Evolutionary conservation across 2,797 vertebrate genomes (phyloP).

Genomic region (Megalops cyprinoides): DNA sequence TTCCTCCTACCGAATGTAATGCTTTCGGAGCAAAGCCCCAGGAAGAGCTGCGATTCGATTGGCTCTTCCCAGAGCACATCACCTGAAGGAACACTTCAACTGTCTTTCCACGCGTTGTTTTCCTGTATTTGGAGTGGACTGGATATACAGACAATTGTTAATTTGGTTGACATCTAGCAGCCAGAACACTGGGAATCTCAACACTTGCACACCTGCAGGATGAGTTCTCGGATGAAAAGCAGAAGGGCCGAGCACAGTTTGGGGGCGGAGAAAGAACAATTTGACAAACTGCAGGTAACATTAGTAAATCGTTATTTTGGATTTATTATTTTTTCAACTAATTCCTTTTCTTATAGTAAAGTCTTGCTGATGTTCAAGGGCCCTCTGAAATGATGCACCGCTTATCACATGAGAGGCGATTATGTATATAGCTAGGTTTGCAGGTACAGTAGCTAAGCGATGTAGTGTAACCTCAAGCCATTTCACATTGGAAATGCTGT

Average conservation of each 20-base stretch:
- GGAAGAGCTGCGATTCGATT: neutral
- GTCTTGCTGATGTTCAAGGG: neutral
- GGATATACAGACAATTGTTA: neutral
- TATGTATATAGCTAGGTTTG: too few species aligned
- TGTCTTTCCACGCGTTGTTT: neutral
- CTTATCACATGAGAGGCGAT: too few species aligned
- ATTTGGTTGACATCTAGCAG: neutral
- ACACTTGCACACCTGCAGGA: neutral
- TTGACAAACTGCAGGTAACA: slow-evolving; percentile 87
- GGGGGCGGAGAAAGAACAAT: slow-evolving; percentile 92
- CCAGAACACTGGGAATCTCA: neutral
- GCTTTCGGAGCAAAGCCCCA: neutral
- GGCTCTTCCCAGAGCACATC: neutral
- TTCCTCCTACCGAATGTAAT: neutral
- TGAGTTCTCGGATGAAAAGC: neutral
- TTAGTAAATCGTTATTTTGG: neutral
- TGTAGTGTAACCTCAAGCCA: too few species aligned
- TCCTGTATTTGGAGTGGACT: neutral
- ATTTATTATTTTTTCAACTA: too few species aligned
- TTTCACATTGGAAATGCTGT: too few species aligned
- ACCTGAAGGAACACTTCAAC: slow-evolving; percentile 1
- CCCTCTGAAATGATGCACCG: too few species aligned
- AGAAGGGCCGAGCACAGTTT: slow-evolving; percentile 49
- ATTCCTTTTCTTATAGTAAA: too few species aligned
- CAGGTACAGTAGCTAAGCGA: too few species aligned